A percentile compares a stretch with the other conserved stretches of the same genome.
phyloP scores from a whole-genome alignment of 2,113 vertebrate species.

The Pampusana beccarii region DNA sequence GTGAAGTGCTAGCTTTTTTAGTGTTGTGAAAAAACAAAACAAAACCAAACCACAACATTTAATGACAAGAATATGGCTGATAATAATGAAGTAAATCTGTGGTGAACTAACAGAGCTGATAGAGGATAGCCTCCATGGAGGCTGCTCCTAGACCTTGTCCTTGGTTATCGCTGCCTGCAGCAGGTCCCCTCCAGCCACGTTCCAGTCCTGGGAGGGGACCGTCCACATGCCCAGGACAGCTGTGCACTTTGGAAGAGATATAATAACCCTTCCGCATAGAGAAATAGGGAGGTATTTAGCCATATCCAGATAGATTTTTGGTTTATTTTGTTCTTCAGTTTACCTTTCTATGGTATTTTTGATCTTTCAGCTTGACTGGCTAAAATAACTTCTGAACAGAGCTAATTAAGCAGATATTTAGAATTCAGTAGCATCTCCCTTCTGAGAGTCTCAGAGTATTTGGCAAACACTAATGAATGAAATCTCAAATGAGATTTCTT shows the following conservation, averaged over 20 bases:
- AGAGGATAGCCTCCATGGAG: accelerated
- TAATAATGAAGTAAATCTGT: background rate
- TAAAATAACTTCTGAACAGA: background rate
- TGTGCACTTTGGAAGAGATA: background rate
- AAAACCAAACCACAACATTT: no score
- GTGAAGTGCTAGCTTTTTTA: background rate
- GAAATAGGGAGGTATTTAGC: background rate
- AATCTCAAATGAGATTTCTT: no score
- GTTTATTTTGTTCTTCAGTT: background rate
- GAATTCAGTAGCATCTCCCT: background rate
- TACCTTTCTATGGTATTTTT: background rate
- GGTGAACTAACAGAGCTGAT: accelerated
- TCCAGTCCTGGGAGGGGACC: background rate
- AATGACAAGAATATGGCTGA: background rate
- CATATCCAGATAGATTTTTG: background rate
- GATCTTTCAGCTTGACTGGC: background rate
- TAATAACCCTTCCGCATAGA: background rate
- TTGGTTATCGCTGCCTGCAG: background rate
- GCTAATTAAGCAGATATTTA: background rate
- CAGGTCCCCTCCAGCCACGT: accelerated
- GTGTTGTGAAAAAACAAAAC: background rate
- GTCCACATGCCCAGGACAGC: no score
- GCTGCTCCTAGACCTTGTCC: background rate
- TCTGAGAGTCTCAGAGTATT: background rate
- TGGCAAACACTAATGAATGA: background rate